Conservation (phyloP, 2,113 vertebrate genomes). For the Dasypus novemcinctus region DNA sequence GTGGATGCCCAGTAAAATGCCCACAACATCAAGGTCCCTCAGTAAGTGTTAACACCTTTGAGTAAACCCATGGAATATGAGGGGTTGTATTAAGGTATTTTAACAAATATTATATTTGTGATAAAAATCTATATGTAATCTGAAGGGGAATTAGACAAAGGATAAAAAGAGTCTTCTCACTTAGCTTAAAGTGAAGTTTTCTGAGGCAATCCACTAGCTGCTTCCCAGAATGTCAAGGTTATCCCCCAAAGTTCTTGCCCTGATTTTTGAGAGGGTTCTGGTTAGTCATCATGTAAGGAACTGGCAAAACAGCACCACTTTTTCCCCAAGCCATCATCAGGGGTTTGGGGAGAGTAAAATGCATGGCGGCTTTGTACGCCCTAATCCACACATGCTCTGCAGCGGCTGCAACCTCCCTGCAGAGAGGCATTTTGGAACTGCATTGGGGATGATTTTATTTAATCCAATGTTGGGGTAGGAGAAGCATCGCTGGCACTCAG, state of each 20-base stretch:
- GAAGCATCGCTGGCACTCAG: not conserved
- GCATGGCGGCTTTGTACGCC: not conserved
- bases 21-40: not conserved
- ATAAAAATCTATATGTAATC: not conserved
- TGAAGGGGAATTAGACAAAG: not conserved
- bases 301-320: not conserved
- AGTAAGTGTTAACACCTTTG: not conserved
- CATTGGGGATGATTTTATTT: not conserved
- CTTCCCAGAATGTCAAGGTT: not conserved
- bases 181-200: not conserved
- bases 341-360: not conserved
- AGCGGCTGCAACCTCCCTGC: too few relatives aligned
- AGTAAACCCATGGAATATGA: not conserved
- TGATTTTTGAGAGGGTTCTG: not conserved
- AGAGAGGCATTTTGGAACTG: not conserved
- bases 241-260: not conserved
- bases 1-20: not conserved
- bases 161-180: not conserved
- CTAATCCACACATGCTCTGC: not conserved
- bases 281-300: not conserved
- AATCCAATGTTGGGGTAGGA: not conserved
- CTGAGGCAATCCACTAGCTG: not conserved
- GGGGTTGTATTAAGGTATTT: not conserved
- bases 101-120: not conserved
- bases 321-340: not conserved